Base-by-base conservation (phyloP, 2,797 vertebrate genomes). In the Carapus acus region DNA sequence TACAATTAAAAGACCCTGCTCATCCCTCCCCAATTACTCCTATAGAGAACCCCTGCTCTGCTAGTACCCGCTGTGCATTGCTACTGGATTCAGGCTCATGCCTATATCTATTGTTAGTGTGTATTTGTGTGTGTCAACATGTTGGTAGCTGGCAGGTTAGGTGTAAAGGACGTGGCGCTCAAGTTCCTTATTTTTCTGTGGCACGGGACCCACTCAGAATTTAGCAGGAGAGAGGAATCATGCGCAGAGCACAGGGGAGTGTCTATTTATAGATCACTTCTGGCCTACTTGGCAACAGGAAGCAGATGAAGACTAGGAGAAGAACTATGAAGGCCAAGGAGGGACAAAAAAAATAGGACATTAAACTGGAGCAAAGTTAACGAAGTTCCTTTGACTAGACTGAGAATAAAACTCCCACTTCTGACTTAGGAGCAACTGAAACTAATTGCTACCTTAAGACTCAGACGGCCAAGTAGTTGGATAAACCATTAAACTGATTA, bases 211-310 rank as follows among this genome's bases (percentile, higher is more conserved):
- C 66, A 68, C 83, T 80, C 83, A 81, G 81, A 86, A 73, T 58
- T 78, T 78, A 84, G 79, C 78, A 78, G 64, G 46, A 50, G 65
- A 74, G 66, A 67, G 51, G 54, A 72, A 71, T 63, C 4, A 58
- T 7, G 48, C 68, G 73, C 87, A 74, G 75, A 86, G 67, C 67
- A 62, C 36, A 73, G 74, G 85, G 54, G 62, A 76, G 58, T 52
- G 67, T 41, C 68, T 91, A 89, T 89, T 90, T 89, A 89, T 90
- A 89, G 80, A 71, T 73, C 80, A 72, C 84, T 87, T 88, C 84
- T 89, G 85, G 83, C 85, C 86, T 84, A 88, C 83, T 89, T 89
- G 85, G 86, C 88, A 87, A 85, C 85, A 88, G 85, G 83, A 87
- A 86, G 80, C 81, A 86, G 83, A 83, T 73, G 77, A 74, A 85